A percentile compares a stretch with the other conserved stretches of the same genome.
phyloP scores from a whole-genome alignment of 2,113 vertebrate genomes.

The Helogale parvula region DNA sequence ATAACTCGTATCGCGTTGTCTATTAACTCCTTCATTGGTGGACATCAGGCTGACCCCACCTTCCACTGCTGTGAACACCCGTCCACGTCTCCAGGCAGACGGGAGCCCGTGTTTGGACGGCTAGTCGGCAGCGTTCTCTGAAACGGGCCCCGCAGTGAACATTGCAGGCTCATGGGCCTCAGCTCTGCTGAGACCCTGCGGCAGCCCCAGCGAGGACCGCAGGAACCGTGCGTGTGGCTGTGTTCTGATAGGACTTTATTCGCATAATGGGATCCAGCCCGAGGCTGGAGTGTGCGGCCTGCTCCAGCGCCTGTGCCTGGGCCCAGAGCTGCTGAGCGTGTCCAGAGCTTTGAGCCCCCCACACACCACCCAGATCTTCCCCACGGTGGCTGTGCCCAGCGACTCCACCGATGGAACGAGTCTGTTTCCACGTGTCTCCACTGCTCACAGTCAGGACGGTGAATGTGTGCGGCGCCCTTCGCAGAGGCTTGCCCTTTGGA shows the following conservation, averaged over 20 bases:
- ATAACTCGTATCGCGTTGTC: not conserved
- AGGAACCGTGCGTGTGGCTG: not conserved
- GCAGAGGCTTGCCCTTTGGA: no score
- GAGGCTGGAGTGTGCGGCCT: not conserved
- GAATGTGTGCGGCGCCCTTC: accelerated
- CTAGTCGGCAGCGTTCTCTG: not conserved
- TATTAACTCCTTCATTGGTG: not conserved
- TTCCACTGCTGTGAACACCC: no score
- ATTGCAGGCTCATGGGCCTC: not conserved
- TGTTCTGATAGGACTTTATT: accelerated
- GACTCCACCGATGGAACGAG: not conserved
- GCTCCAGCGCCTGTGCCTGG: not conserved
- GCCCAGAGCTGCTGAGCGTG: not conserved
- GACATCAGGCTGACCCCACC: no score
- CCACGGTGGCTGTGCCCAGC: not conserved
- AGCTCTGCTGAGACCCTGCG: not conserved
- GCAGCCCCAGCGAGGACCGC: not conserved
- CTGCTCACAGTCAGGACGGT: accelerated
- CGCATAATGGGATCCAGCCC: not conserved
- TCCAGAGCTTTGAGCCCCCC: not conserved
- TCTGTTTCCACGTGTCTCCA: not conserved
- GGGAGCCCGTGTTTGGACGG: no score
- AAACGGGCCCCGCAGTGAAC: not conserved
- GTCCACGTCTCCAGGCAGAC: no score
- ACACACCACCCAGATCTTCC: no score